Evolutionary conservation across 2,797 vertebrate genomes (phyloP).

Genomic region (Spatula clypeata): DNA sequence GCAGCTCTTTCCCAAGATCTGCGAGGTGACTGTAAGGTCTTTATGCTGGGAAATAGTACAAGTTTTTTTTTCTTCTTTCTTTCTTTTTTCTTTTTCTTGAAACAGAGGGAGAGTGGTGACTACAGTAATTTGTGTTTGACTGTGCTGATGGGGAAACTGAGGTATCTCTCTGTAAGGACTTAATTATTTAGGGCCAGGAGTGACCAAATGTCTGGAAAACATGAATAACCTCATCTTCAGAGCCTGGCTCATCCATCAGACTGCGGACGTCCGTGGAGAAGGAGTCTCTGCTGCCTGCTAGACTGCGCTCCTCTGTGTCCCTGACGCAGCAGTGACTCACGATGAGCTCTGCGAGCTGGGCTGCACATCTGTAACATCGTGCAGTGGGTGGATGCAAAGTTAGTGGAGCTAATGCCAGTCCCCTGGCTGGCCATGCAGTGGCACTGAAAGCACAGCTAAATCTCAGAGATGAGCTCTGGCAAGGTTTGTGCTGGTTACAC

Average conservation of each 20-base stretch:
- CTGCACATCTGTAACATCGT: not conserved
- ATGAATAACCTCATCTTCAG: not conserved
- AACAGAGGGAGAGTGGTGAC: not conserved
- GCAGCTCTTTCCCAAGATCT: not conserved
- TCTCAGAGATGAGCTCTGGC: not conserved
- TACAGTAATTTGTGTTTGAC: not conserved
- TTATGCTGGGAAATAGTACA: not conserved
- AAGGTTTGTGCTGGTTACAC: not conserved
- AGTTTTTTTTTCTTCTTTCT: too few relatives aligned
- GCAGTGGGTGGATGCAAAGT: fast-evolving
- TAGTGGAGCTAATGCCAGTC: not conserved
- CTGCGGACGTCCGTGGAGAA: not conserved
- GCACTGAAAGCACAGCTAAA: slow-evolving; percentile 65
- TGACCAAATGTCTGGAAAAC: not conserved
- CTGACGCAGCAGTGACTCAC: not conserved
- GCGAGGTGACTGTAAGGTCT: not conserved
- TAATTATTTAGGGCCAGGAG: not conserved
- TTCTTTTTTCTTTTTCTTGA: not conserved
- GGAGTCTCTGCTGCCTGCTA: not conserved
- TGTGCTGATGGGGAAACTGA: not conserved
- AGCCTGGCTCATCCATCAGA: not conserved
- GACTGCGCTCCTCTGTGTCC: fast-evolving
- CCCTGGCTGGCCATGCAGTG: slow-evolving; percentile 44
- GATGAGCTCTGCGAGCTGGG: not conserved
- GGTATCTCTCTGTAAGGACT: not conserved